Evolutionary conservation across 2,888 invertebrate genomes (phyloP).

Genomic region (Diaprepes abbreviatus): DNA sequence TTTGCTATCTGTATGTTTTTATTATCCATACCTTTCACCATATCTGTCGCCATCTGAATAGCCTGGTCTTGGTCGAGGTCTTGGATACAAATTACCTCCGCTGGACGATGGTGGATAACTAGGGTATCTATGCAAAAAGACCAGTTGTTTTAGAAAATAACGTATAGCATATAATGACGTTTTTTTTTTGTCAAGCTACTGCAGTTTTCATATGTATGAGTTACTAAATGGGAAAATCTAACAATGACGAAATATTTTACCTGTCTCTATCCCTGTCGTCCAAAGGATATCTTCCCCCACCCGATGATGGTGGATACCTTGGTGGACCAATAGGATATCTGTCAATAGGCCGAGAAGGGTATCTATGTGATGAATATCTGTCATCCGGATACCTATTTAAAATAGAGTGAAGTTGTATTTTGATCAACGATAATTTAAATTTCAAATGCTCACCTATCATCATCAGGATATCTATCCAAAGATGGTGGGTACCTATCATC

Average conservation of each 20-base stretch:
- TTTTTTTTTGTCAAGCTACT: too few species aligned
- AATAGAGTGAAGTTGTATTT: background rate
- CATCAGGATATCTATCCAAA: slow-evolving; percentile 53
- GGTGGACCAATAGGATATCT: slow-evolving; percentile 61
- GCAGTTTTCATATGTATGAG: too few species aligned
- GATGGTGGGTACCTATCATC: slow-evolving; percentile 53
- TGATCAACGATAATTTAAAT: too few species aligned
- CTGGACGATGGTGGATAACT: slow-evolving; percentile 54
- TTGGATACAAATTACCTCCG: slow-evolving; percentile 45
- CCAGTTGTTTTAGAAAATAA: too few species aligned
- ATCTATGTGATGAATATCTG: slow-evolving; percentile 63
- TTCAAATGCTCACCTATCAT: slow-evolving; percentile 42
- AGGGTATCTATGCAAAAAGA: slow-evolving; percentile 51
- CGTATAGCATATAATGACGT: too few species aligned
- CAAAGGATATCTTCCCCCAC: slow-evolving; percentile 50
- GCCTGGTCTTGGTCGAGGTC: slow-evolving; percentile 32
- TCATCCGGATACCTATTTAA: slow-evolving; percentile 66
- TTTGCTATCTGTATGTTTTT: too few species aligned
- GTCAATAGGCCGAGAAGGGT: slow-evolving; percentile 50
- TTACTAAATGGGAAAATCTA: too few species aligned
- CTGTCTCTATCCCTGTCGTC: slow-evolving; percentile 63
- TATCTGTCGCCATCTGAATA: slow-evolving; percentile 55
- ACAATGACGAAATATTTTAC: slow-evolving; percentile 64
- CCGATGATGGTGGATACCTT: slow-evolving; percentile 48
- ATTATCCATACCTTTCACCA: slow-evolving; percentile 56